Base-by-base conservation (phyloP, 2,113 vertebrate species). In the Engystomops pustulosus region DNA sequence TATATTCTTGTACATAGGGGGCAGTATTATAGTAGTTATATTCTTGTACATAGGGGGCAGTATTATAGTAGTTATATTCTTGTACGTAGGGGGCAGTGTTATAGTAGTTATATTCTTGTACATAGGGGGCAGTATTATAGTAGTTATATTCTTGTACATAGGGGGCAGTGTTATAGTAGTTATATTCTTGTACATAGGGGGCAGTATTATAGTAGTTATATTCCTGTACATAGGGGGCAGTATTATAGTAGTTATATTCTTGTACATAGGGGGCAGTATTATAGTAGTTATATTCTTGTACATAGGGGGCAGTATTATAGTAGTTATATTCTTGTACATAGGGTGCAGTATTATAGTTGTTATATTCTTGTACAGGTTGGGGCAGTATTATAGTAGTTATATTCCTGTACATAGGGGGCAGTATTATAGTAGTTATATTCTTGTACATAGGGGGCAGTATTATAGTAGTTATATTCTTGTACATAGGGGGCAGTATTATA, bases 351-450 rank as follows among this genome's bases (percentile, higher is more conserved):
- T 55, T 55, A n/a, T 55, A 55, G 20, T 55, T 23, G 53, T 23
- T 55, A 55, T 55, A 55, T 55, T 55, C 20, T 55, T 23, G 53
- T 55, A 55, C n/a, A 55, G n/a, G n/a, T 55, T 23, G 53, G 53
- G 7, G 23, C 55, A 60, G 55, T 60, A 60, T 60, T 60, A 60
- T 60, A 60, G 55, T 60, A 60, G 55, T 60, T 60, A 60, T 60
- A 60, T 27, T 60, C 55, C 12, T 60, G 55, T 60, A 60, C 23
- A 60, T 60, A 60, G 23, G 23, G n/a, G 10, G 55, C 55, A 58
- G 55, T 58, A 58, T 58, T 58, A 58, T 58, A 58, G 55, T 27
- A 58, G 55, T 25, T 58, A 58, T 58, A 58, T 25, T 58, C 55
- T 2, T 27, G 55, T 58, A 25, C 23, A 58, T 58, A 58, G 55